Percentiles rank a stretch among this genome's conserved stretches.
Evolutionary conservation across 2,113 vertebrate genomes (phyloP).

Genomic region (Nipponia nippon): DNA sequence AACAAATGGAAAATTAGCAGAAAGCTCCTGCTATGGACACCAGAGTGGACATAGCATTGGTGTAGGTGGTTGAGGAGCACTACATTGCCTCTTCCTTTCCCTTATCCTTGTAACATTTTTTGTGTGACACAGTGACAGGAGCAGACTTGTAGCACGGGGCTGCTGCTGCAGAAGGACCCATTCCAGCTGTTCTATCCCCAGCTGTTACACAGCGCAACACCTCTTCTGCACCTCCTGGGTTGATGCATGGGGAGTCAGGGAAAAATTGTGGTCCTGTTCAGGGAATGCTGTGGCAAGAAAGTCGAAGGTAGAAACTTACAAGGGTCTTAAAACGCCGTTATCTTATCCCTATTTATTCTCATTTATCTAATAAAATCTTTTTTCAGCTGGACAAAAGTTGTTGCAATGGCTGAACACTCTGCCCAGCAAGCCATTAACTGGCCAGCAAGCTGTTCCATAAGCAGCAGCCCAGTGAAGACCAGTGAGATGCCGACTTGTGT

Average conservation of each 20-base stretch:
- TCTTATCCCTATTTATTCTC: background rate
- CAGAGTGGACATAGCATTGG: background rate
- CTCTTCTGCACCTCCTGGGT: background rate
- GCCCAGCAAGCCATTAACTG: background rate
- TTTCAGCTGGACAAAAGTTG: background rate
- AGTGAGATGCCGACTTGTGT: background rate
- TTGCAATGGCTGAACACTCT: background rate
- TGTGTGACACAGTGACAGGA: background rate
- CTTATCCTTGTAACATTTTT: background rate
- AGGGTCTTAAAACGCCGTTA: background rate
- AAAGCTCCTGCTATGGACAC: background rate
- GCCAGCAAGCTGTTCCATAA: background rate
- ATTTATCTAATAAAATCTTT: background rate
- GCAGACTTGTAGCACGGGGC: background rate
- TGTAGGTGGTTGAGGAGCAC: background rate
- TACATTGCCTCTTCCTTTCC: background rate
- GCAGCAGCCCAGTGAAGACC: background rate
- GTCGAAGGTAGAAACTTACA: background rate
- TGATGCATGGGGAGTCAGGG: background rate
- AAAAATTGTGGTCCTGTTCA: background rate
- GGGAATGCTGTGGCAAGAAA: background rate
- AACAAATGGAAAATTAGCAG: background rate
- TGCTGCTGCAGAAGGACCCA: background rate
- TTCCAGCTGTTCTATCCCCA: background rate
- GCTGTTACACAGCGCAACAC: background rate